These are phyloP conservation scores for Amia ocellicauda DNA, from an alignment of 2,113 vertebrate genomes.

Conservation along the genomic window DNA sequence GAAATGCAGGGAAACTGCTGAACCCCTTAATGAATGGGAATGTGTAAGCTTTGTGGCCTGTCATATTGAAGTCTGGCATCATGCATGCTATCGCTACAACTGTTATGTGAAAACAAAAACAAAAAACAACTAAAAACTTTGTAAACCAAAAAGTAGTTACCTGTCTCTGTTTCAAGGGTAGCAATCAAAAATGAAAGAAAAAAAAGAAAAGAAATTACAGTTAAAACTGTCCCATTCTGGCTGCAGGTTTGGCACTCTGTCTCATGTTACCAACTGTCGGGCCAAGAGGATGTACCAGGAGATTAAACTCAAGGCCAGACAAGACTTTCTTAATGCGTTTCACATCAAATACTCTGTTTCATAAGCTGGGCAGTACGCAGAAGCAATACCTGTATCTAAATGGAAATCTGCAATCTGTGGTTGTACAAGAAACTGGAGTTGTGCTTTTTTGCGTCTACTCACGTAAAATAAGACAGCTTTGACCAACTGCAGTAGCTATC, in stretches of 20 bases:
- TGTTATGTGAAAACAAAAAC: constrained; percentile 19
- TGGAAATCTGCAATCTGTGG: too few species aligned
- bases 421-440: too few species aligned
- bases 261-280: too few species aligned
- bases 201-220: constrained; percentile 30
- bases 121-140: constrained; percentile 8
- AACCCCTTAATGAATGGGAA: constrained; percentile 13
- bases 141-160: constrained; percentile 32
- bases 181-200: constrained; percentile 23
- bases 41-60: not conserved
- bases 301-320: too few species aligned
- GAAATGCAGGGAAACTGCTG: not conserved
- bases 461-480: too few species aligned
- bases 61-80: not conserved
- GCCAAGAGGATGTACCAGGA: too few species aligned
- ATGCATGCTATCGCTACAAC: constrained; percentile 24
- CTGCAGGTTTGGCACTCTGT: not conserved
- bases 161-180: constrained; percentile 46
- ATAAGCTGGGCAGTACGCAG: too few species aligned
- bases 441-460: too few species aligned
- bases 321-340: too few species aligned
- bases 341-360: too few species aligned
- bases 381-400: too few species aligned
- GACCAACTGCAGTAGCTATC: too few species aligned
- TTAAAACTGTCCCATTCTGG: constrained; percentile 20